Conservation (phyloP, 2,888 invertebrate genomes). For the Apodemia zela region DNA sequence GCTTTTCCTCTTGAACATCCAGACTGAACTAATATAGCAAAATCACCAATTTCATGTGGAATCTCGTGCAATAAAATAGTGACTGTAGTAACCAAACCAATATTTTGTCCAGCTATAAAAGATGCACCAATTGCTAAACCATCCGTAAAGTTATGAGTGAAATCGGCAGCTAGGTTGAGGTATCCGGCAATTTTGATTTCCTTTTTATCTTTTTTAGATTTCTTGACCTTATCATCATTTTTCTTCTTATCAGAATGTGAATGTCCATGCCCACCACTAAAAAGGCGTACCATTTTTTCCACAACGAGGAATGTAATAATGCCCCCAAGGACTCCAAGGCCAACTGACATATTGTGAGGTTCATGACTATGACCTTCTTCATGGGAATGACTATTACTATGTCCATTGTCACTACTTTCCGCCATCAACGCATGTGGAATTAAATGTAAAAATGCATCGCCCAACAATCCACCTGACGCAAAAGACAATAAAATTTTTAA, state of each 20-base stretch:
- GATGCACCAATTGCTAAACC: conserved; percentile 99
- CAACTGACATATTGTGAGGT: conserved; percentile 92
- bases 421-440: conserved; percentile 94
- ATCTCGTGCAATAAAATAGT: conserved; percentile 99
- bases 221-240: conserved; percentile 60
- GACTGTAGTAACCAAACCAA: conserved; percentile 94
- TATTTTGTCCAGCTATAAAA: conserved; percentile 92
- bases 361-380: conserved; percentile 59
- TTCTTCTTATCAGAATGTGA: conserved; percentile 80
- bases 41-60: conserved; percentile 99
- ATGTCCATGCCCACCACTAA: conserved; percentile 92
- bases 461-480: conserved; percentile 96
- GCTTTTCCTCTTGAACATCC: conserved; percentile 97
- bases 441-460: conserved; percentile 98
- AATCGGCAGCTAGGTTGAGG: conserved; percentile 98
- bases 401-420: conserved; percentile 62
- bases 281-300: conserved; percentile 93
- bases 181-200: conserved; percentile 85
- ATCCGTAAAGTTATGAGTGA: conserved; percentile 99
- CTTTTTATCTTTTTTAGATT: conserved; percentile 59
- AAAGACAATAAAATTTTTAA: conserved; percentile 95
- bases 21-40: conserved; percentile 98
- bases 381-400: conserved; percentile 79
- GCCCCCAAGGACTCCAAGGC: conserved; percentile 96
- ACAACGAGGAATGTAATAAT: conserved; percentile 95